phyloP scores from a whole-genome alignment of 2,888 invertebrate genomes.

The Metopia argyrocephala region DNA sequence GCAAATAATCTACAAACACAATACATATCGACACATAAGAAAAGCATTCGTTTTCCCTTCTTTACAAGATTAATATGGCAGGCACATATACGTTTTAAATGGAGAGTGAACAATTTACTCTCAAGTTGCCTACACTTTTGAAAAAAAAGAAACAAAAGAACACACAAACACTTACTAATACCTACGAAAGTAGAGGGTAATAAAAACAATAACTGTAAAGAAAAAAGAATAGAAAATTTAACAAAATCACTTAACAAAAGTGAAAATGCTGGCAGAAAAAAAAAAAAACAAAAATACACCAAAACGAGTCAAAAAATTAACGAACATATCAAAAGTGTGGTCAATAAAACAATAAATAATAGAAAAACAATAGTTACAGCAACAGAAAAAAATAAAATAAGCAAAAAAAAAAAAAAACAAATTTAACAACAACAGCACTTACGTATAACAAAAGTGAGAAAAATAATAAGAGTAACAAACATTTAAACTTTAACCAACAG shows the following conservation, averaged over 20 bases:
- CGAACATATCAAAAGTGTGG: no score
- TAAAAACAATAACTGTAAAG: background rate
- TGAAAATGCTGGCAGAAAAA: background rate
- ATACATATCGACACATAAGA: background rate
- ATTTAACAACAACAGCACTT: conserved; percentile 3
- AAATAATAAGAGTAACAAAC: background rate
- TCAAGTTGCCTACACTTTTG: background rate
- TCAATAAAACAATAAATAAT: conserved; percentile 48
- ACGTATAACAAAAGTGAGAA: no score
- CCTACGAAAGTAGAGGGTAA: background rate
- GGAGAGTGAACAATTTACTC: background rate
- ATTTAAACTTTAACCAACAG: background rate
- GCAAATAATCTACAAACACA: background rate
- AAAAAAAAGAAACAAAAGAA: no score
- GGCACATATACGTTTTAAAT: background rate
- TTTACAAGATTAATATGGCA: background rate
- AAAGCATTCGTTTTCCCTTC: no score
- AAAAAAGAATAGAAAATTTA: background rate
- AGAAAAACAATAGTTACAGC: background rate
- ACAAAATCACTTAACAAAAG: background rate
- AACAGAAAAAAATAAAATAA: background rate
- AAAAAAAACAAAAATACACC: conserved; percentile 15
- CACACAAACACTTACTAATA: conserved; percentile 5
- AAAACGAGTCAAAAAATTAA: no score
- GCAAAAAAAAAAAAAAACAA: conserved; percentile 1